phyloP scores from a whole-genome alignment of 2,888 invertebrate genomes.

The Pimpla rufipes region DNA sequence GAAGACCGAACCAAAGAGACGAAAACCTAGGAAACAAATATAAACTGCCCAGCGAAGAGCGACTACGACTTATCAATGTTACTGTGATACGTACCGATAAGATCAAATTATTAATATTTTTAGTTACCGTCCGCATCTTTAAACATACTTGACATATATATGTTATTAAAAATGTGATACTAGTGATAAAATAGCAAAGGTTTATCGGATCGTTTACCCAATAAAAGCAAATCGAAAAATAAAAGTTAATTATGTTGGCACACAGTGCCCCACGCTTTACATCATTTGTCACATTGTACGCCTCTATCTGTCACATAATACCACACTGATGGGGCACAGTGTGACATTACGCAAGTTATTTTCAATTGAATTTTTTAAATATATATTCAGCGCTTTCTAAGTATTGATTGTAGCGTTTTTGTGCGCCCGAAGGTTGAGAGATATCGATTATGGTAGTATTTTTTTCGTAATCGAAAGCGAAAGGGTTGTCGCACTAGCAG shows the following conservation, averaged over 20 bases:
- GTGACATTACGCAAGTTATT: neutral
- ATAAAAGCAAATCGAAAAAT: neutral
- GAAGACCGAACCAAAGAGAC: neutral
- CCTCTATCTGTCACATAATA: neutral
- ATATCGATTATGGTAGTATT: neutral
- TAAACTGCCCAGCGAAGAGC: neutral
- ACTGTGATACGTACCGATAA: slow-evolving; percentile 1
- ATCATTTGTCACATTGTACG: neutral
- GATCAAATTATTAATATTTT: neutral
- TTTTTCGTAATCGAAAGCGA: no score
- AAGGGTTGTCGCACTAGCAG: no score
- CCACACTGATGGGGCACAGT: neutral
- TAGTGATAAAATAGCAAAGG: neutral
- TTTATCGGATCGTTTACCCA: neutral
- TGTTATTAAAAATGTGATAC: slow-evolving; percentile 1
- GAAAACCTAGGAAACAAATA: neutral
- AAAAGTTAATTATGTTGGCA: neutral
- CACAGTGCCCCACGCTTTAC: slow-evolving; percentile 2
- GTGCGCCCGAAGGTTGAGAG: neutral
- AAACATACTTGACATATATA: neutral
- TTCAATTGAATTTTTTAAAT: neutral
- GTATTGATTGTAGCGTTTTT: neutral
- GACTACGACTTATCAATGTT: neutral
- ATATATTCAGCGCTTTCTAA: neutral
- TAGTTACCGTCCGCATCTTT: neutral